These are phyloP conservation scores for Oreotrochilus melanogaster DNA, from an alignment of 2,113 vertebrate genomes.

Conservation along the genomic window DNA sequence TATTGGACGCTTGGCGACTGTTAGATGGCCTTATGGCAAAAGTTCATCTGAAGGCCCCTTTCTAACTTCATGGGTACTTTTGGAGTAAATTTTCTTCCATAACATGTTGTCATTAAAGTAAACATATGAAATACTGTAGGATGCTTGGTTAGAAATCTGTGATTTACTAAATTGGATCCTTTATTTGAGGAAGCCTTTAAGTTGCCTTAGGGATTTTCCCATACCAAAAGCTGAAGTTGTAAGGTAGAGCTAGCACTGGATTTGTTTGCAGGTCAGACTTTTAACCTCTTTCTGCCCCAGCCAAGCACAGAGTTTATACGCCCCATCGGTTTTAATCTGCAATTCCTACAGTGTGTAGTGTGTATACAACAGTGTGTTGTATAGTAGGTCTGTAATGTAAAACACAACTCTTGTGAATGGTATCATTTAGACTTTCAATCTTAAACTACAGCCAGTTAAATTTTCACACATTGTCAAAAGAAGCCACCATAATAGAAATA, in stretches of 20 bases:
- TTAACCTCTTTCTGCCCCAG: background rate
- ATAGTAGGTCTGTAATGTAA: slow-evolving; percentile 11
- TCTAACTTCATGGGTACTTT: background rate
- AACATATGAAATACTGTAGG: background rate
- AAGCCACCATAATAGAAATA: slow-evolving; percentile 13
- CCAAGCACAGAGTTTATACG: slow-evolving; percentile 32
- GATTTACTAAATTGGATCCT: background rate
- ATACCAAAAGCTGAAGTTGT: slow-evolving; percentile 4
- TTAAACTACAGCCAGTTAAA: slow-evolving; percentile 32
- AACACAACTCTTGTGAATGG: background rate
- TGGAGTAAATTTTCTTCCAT: background rate
- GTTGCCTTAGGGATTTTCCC: background rate
- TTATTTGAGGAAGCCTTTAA: background rate
- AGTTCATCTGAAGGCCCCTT: background rate
- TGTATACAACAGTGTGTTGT: background rate
- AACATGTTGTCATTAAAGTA: background rate
- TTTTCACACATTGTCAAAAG: slow-evolving; percentile 59
- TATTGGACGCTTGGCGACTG: background rate
- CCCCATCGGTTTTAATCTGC: slow-evolving; percentile 55
- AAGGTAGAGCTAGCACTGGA: background rate
- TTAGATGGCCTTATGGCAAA: background rate
- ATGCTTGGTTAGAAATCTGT: background rate
- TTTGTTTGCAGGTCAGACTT: slow-evolving; percentile 53
- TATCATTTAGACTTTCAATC: background rate
- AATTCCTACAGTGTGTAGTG: background rate